phyloP scores from a whole-genome alignment of 2,888 invertebrate genomes.

The Cenopis cana region DNA sequence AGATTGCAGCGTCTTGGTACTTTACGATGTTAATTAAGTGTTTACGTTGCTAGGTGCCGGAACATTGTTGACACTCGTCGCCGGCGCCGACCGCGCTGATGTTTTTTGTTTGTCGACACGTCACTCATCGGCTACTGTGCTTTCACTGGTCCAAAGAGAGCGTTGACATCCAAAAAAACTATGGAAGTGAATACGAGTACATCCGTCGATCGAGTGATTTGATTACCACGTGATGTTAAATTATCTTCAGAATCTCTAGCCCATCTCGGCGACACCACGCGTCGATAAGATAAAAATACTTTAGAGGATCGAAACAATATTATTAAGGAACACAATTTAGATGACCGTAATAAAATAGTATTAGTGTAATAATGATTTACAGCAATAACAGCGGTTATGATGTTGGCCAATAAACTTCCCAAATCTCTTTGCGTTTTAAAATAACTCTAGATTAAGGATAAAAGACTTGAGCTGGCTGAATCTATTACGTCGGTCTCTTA shows the following conservation, averaged over 20 bases:
- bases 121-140: constrained; percentile 63
- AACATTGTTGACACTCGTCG: constrained; percentile 63
- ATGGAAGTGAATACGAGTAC: constrained; percentile 45
- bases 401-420: constrained; percentile 77
- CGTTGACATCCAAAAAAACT: constrained; percentile 58
- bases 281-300: constrained; percentile 63
- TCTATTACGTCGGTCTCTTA: constrained; percentile 73
- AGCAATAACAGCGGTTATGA: constrained; percentile 80
- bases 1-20: constrained; percentile 82
- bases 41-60: constrained; percentile 66
- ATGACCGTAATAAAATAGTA: constrained; percentile 76
- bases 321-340: constrained; percentile 65
- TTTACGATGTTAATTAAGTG: constrained; percentile 83
- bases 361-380: constrained; percentile 79
- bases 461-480: constrained; percentile 70
- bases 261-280: constrained; percentile 60
- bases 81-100: constrained; percentile 50
- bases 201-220: constrained; percentile 49
- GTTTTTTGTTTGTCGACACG: constrained; percentile 63
- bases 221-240: constrained; percentile 40
- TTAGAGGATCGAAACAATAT: constrained; percentile 64
- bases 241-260: constrained; percentile 51
- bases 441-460: constrained; percentile 81
- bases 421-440: constrained; percentile 76
- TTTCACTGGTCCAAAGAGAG: constrained; percentile 62